phyloP scores from a whole-genome alignment of 2,113 vertebrate genomes.

The Arenaria interpres region DNA sequence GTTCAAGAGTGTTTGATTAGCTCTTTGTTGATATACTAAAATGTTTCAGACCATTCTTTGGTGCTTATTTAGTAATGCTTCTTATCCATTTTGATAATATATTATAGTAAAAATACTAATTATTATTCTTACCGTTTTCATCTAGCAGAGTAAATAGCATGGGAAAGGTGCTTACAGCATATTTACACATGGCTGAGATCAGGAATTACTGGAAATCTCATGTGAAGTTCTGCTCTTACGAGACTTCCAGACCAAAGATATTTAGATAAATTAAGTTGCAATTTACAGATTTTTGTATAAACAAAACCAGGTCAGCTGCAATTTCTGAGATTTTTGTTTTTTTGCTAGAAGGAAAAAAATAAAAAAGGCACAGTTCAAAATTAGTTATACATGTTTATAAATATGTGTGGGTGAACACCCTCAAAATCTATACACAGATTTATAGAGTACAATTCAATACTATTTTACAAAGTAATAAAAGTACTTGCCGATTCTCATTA shows the following conservation, averaged over 20 bases:
- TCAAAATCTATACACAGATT: slow-evolving; percentile 76
- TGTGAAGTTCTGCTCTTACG: background rate
- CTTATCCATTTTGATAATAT: background rate
- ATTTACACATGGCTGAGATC: background rate
- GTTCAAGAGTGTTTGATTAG: background rate
- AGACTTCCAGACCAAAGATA: slow-evolving; percentile 20
- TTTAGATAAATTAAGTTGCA: slow-evolving; percentile 33
- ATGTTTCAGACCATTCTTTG: background rate
- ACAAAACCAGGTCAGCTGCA: background rate
- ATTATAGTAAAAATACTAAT: background rate
- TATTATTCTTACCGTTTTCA: background rate
- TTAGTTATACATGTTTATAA: slow-evolving; percentile 66
- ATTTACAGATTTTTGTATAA: slow-evolving; percentile 35
- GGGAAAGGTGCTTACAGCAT: background rate
- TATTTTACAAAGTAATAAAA: slow-evolving; percentile 78
- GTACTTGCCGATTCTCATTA: slow-evolving; percentile 66
- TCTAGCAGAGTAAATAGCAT: background rate
- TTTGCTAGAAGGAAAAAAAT: slow-evolving; percentile 36
- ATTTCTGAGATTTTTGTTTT: background rate
- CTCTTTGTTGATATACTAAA: background rate
- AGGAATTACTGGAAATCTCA: slow-evolving; percentile 8
- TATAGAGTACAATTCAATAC: slow-evolving; percentile 78
- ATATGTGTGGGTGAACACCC: slow-evolving; percentile 7
- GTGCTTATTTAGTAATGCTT: background rate
- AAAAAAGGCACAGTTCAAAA: slow-evolving; percentile 43